Percentiles rank a stretch among this genome's conserved stretches.
Evolutionary conservation across 2,797 vertebrate species (phyloP).

Genomic region (Acipenser ruthenus): DNA sequence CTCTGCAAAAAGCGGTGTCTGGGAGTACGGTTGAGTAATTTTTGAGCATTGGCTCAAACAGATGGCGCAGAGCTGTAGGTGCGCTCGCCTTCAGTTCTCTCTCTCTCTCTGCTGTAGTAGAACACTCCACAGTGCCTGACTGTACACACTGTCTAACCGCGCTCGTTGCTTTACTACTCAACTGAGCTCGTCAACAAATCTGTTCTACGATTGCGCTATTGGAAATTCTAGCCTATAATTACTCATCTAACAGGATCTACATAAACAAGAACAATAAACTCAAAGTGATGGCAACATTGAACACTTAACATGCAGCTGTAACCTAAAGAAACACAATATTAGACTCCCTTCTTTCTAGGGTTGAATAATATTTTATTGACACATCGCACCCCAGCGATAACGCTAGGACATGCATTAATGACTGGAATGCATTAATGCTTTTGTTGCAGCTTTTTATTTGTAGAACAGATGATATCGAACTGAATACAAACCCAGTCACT

Average conservation of each 20-base stretch:
- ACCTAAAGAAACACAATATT: neutral
- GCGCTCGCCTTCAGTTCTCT: constrained; percentile 36
- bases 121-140: constrained; percentile 39
- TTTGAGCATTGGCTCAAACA: constrained; percentile 97
- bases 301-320: too few relatives aligned
- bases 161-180: constrained; percentile 32
- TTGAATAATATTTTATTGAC: too few relatives aligned
- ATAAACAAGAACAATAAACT: constrained; percentile 7
- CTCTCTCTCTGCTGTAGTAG: constrained; percentile 40
- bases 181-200: constrained; percentile 11
- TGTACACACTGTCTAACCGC: constrained; percentile 42
- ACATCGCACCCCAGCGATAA: too few relatives aligned
- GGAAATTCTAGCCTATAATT: constrained; percentile 24
- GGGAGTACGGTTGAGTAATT: constrained; percentile 93
- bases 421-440: too few relatives aligned
- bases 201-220: constrained; percentile 22
- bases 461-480: too few relatives aligned
- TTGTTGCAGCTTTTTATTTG: too few relatives aligned
- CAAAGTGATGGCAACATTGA: neutral
- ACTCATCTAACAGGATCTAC: constrained; percentile 16
- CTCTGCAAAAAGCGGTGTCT: constrained; percentile 92
- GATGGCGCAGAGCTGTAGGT: constrained; percentile 93
- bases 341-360: too few relatives aligned
- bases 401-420: too few relatives aligned
- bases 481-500: too few relatives aligned